These are phyloP conservation scores for Dasypogon diadema DNA, from an alignment of 2,888 invertebrate genomes.

Conservation along the genomic window DNA sequence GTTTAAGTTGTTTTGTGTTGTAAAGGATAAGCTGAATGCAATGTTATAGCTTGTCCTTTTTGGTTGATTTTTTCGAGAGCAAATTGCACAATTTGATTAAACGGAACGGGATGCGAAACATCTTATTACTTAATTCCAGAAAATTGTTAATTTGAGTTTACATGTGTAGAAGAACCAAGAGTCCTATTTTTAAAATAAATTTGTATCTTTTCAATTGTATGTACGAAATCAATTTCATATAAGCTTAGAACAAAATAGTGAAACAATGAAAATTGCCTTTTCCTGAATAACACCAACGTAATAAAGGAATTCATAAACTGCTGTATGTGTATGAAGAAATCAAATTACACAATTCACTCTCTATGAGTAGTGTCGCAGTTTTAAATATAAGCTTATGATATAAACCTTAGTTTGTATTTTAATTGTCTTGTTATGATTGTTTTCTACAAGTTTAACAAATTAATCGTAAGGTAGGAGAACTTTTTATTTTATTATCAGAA, in stretches of 20 bases:
- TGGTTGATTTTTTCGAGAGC: conserved; percentile 16
- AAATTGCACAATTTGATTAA: not conserved
- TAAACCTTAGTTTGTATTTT: conserved; percentile 18
- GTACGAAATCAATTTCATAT: too few species aligned
- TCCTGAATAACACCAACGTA: too few species aligned
- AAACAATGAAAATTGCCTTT: too few species aligned
- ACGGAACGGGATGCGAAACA: too few species aligned
- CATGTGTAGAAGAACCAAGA: too few species aligned
- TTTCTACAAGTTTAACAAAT: conserved; percentile 13
- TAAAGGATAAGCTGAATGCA: conserved; percentile 7
- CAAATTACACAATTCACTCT: conserved; percentile 13
- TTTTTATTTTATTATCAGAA: not conserved
- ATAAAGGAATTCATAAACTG: too few species aligned
- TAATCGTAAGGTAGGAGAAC: conserved; percentile 10
- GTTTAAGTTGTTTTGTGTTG: conserved; percentile 23
- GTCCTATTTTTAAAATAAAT: too few species aligned
- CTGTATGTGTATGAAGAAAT: too few species aligned
- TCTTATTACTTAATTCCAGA: too few species aligned
- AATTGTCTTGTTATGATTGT: conserved; percentile 38
- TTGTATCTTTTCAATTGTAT: too few species aligned
- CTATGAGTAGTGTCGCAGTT: not conserved
- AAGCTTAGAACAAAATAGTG: too few species aligned
- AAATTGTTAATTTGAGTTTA: too few species aligned
- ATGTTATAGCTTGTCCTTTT: conserved; percentile 7
- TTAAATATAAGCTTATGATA: conserved; percentile 33